These are phyloP conservation scores for Poliocrania exsul DNA, from an alignment of 2,797 vertebrate species.

Conservation along the genomic window DNA sequence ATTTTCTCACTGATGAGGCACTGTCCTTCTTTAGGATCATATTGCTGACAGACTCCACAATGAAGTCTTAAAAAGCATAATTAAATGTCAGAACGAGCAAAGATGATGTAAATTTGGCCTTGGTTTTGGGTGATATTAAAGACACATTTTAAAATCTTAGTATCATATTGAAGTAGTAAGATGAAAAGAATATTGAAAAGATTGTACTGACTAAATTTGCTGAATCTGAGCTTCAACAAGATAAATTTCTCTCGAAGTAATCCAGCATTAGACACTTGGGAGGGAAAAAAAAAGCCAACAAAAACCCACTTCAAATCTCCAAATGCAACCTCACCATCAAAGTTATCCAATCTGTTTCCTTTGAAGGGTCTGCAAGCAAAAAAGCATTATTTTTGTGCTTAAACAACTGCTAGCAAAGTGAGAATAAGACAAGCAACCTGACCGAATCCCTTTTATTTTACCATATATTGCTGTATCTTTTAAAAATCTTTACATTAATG, in stretches of 20 bases:
- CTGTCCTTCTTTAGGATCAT: not conserved
- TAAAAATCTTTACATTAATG: not conserved
- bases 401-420: not conserved
- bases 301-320: not conserved
- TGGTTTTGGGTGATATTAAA: not conserved
- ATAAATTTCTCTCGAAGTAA: not conserved
- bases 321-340: not conserved
- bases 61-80: not conserved
- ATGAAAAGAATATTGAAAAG: slow-evolving; percentile 3
- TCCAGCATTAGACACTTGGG: not conserved
- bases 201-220: not conserved
- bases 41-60: not conserved
- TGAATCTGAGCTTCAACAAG: not conserved
- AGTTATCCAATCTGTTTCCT: not conserved
- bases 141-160: not conserved
- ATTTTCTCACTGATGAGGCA: not conserved
- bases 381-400: not conserved
- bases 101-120: not conserved
- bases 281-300: not conserved
- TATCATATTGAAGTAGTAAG: not conserved
- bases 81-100: not conserved
- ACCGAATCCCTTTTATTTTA: not conserved
- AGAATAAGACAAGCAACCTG: not conserved
- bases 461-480: not conserved
- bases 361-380: not conserved